Evolutionary conservation across 2,113 vertebrate species (phyloP).

Genomic region (Clarias batrachus): DNA sequence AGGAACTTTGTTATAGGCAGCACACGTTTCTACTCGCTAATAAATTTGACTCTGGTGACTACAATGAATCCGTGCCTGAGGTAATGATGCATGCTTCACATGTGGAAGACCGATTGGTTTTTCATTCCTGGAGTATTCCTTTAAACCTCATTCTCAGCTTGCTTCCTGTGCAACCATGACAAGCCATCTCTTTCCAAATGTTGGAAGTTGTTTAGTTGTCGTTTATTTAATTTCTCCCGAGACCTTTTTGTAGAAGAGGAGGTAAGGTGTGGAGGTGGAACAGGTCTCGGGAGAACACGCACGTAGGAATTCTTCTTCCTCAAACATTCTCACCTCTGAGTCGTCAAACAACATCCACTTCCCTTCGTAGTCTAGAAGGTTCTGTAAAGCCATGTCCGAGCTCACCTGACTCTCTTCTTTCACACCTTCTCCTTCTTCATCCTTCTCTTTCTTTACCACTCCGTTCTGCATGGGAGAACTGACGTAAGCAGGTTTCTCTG

Average conservation of each 20-base stretch:
- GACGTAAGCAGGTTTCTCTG: constrained; percentile 73
- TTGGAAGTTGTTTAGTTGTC: neutral
- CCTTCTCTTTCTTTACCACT: constrained; percentile 53
- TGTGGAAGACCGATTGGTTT: neutral
- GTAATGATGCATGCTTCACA: neutral
- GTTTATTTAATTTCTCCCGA: constrained; percentile 15
- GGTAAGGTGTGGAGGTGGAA: constrained; percentile 92
- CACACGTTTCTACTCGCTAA: neutral
- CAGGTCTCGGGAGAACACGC: constrained; percentile 85
- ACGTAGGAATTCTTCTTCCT: constrained; percentile 90
- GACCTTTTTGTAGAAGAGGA: constrained; percentile 90
- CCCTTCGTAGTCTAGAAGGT: constrained; percentile 85
- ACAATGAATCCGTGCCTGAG: neutral
- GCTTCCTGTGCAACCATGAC: neutral
- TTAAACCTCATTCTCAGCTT: no score
- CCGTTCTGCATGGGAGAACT: constrained; percentile 51
- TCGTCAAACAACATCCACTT: constrained; percentile 98
- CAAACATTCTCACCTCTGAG: constrained; percentile 89
- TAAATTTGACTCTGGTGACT: neutral
- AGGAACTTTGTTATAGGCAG: neutral
- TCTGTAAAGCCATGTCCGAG: constrained; percentile 59
- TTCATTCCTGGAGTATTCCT: neutral
- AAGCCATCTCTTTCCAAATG: neutral
- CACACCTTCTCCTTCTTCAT: neutral
- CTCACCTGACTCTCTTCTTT: constrained; percentile 26